A percentile compares a stretch with the other conserved stretches of the same genome.
These are phyloP conservation scores for Apodemia zela DNA, from an alignment of 2,888 invertebrate species.

Conservation along the genomic window DNA sequence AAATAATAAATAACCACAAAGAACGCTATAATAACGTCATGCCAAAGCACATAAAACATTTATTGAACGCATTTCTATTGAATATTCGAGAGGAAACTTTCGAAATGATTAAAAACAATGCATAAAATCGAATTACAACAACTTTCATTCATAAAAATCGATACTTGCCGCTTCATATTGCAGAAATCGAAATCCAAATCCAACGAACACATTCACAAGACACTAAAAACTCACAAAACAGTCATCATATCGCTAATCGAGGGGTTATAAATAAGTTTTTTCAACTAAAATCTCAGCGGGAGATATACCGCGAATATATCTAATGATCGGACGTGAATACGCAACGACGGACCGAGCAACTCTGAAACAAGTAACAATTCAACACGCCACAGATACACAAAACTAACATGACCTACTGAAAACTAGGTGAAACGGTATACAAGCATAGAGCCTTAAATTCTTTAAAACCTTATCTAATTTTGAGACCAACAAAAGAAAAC, in stretches of 20 bases:
- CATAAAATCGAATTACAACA: slow-evolving; percentile 11
- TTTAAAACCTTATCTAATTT: slow-evolving; percentile 26
- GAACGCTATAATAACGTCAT: too few relatives aligned
- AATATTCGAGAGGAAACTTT: not conserved
- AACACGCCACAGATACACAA: slow-evolving; percentile 1
- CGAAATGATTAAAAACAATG: slow-evolving; percentile 13
- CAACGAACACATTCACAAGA: slow-evolving; percentile 5
- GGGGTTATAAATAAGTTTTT: not conserved
- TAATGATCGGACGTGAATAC: not conserved
- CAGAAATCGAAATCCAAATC: slow-evolving; percentile 13
- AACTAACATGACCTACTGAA: slow-evolving; percentile 40
- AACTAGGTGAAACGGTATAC: slow-evolving; percentile 40
- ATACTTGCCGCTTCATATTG: slow-evolving; percentile 8
- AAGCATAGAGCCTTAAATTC: slow-evolving; percentile 29
- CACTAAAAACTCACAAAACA: not conserved
- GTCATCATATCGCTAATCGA: not conserved
- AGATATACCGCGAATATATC: not conserved
- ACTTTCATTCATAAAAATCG: slow-evolving; percentile 10
- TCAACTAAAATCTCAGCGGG: slow-evolving; percentile 1
- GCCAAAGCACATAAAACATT: too few relatives aligned
- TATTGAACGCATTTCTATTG: too few relatives aligned
- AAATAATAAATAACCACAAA: not conserved
- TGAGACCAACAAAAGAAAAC: slow-evolving; percentile 8
- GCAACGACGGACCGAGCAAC: not conserved
- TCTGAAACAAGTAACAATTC: not conserved